These are phyloP conservation scores for Cheirogaleus major DNA, from an alignment of 2,797 vertebrate species.

Conservation along the genomic window DNA sequence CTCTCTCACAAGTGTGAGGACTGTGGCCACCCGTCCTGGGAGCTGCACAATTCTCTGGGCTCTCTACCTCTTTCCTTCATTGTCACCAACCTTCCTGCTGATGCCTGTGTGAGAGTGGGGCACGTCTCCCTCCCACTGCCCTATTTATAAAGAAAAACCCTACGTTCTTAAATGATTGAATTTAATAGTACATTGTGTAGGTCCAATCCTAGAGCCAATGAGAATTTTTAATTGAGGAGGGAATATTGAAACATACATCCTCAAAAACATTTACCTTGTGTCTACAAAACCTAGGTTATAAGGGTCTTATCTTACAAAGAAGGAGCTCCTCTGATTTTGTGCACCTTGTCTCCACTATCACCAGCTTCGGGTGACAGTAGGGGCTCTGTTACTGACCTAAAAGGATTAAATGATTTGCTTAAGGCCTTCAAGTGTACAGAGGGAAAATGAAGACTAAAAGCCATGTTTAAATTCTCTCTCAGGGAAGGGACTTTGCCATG, in stretches of 20 bases:
- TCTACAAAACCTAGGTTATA: background rate
- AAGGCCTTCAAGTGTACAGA: background rate
- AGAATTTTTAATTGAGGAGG: conserved; percentile 2
- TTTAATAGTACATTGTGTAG: background rate
- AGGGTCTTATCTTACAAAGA: background rate
- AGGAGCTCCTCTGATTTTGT: background rate
- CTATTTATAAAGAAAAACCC: background rate
- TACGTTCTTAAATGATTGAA: background rate
- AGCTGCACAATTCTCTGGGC: background rate
- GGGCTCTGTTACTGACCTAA: background rate
- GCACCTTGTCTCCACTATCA: background rate
- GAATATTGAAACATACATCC: background rate
- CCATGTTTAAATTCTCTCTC: background rate
- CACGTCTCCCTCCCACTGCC: background rate
- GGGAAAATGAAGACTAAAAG: background rate
- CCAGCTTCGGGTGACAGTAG: background rate
- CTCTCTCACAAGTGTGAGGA: background rate
- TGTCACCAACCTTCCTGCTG: background rate
- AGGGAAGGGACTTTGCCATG: background rate
- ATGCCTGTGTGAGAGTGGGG: background rate
- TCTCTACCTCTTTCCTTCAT: background rate
- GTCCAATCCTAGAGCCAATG: background rate
- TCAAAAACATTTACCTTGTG: background rate
- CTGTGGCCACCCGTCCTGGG: background rate
- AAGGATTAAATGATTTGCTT: background rate